These are phyloP conservation scores for Torymus texanus DNA, from an alignment of 2,888 invertebrate genomes.

Conservation along the genomic window DNA sequence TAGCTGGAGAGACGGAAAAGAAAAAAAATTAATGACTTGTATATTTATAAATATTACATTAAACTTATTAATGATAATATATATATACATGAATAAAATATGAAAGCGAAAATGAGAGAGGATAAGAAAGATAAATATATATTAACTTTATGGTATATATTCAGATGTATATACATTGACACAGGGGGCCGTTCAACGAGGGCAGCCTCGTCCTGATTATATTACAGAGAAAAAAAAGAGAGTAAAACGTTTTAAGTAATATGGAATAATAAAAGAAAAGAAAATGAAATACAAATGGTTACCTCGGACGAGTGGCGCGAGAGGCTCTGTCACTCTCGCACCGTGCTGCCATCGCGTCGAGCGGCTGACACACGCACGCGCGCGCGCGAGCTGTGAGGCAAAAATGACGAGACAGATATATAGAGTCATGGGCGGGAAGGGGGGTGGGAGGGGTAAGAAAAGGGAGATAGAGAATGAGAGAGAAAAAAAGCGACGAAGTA, in stretches of 20 bases:
- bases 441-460: neutral
- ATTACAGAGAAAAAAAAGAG: neutral
- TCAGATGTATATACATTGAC: slow-evolving; percentile 55
- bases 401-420: slow-evolving; percentile 2
- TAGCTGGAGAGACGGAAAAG: slow-evolving; percentile 63
- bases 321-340: slow-evolving; percentile 4
- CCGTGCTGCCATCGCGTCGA: slow-evolving; percentile 8
- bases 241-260: neutral
- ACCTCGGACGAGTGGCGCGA: slow-evolving; percentile 16
- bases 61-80: slow-evolving; percentile 67
- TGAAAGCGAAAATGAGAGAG: slow-evolving; percentile 56
- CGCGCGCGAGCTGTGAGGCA: slow-evolving; percentile 16
- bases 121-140: slow-evolving; percentile 60
- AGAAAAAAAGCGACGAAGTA: slow-evolving; percentile 1
- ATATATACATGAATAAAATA: slow-evolving; percentile 50
- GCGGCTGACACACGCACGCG: neutral
- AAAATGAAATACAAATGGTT: slow-evolving; percentile 17
- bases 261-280: slow-evolving; percentile 2
- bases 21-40: slow-evolving; percentile 68
- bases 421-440: neutral
- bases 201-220: slow-evolving; percentile 4
- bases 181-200: slow-evolving; percentile 2
- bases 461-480: neutral
- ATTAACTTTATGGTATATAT: slow-evolving; percentile 60
- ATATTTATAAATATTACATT: slow-evolving; percentile 73